Evolutionary conservation across 2,888 invertebrate genomes (phyloP), one percentile per base, ranked within the genome.

Genomic region (Rapana venosa): DNA sequence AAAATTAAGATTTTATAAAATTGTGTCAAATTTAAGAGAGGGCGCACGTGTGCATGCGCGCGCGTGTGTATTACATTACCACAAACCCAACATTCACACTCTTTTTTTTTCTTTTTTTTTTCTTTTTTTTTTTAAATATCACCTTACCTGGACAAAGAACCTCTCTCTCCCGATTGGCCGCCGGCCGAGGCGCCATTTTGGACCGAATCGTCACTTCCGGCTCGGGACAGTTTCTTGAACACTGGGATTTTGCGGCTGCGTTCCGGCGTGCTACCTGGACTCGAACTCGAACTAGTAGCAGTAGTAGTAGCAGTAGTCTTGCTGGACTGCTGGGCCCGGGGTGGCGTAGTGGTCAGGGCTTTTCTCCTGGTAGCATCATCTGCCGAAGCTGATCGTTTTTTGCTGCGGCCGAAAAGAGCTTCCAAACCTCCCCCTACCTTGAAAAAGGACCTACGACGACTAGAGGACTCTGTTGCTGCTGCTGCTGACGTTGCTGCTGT

Each of bases 211-310:
- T 91, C 90, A 26, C 92, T 92, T 5, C 90, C 91, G 79, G 90
- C 91, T 90, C 91, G 92, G 30, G 91, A 90, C 74, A 92, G 87
- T 87, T 93, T 93, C 36, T 90, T 89, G 56, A 22, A 47, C 4
- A 32, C 47, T 81, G 35, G 35, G 56, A n/a, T 36, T 17, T 13
- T 66, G 26, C 36, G 86, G n/a, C 83, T 47, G 70, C 0, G 32
- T 56, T 70, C 77, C 20, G 22, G 86, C 4, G 87, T 35, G 36
- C 66, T n/a, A 1, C n/a, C n/a, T n/a, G 87, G 26, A 5, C n/a
- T 74, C 26, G 58, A 61, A 32, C 32, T 17, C 61, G 8, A 74
- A 8, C 74, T n/a, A n/a, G n/a, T n/a, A n/a, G n/a, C n/a, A n/a
- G n/a, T n/a, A n/a, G n/a, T n/a, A n/a, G n/a, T n/a, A n/a, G n/a